Evolutionary conservation across 2,113 vertebrate genomes (phyloP), one percentile per base, ranked within the genome.

Genomic region (Caranx melampygus): DNA sequence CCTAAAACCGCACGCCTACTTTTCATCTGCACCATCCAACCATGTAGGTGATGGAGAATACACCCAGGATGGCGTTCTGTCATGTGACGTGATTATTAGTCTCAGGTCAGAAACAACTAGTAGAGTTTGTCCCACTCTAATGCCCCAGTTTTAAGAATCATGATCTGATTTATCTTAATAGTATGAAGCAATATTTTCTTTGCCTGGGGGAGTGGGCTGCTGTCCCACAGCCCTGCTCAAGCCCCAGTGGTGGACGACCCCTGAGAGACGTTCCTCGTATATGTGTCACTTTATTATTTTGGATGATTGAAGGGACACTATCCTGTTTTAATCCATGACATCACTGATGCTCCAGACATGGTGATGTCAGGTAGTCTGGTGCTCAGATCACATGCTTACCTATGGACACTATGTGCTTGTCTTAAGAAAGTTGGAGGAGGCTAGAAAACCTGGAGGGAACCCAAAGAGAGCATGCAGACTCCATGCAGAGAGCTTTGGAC

Each of bases 81-180:
- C 68, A n/a, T 34, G 58, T n/a, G 58, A 72, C 65, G 54, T 58
- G 66, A 33, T 79, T 84, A 66, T 79, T 67, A 67, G 74, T 79
- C 60, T 72, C 21, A 76, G 62, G 65, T 78, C 85, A 69, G 67
- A 63, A 64, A 66, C n/a, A 66, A 16, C 70, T 61, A 33, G 51
- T 10, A 3, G 33, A 76, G 26, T 75, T 70, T 81, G 88, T 83
- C 83, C 86, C 81, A 81, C 71, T 90, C 82, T 90, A 49, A 70
- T 91, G 92, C 47, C 92, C 94, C 83, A 94, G 78, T 94, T 66
- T 66, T 86, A 52, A 33, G 51, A 68, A 79, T 78, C 59, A 75
- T 86, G 88, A 82, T 93, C 91, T 92, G 92, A 87, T 94, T 94
- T 89, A 75, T 87, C 51, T 44, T 77, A 78, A 82, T 89, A 72